These are phyloP conservation scores for Leistus spinibarbis DNA, from an alignment of 2,888 invertebrate genomes.

Conservation along the genomic window DNA sequence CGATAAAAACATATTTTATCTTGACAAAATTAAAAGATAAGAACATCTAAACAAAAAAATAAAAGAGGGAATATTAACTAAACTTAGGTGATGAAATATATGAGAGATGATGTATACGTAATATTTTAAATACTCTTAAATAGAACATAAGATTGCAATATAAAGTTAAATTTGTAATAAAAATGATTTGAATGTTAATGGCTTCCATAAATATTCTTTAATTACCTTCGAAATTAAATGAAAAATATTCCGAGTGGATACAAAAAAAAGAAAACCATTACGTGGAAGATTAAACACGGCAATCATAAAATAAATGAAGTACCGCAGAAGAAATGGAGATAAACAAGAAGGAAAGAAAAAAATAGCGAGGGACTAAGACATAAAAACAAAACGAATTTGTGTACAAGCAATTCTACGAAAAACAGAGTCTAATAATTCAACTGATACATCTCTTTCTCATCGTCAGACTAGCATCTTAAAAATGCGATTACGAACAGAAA, in stretches of 20 bases:
- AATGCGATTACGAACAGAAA: not conserved
- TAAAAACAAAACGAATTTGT: not conserved
- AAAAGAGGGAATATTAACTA: no score
- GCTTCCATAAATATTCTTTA: not conserved
- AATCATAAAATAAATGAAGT: not conserved
- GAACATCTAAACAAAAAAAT: no score
- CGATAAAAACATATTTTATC: no score
- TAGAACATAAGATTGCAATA: no score
- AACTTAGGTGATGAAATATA: no score
- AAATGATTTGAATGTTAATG: not conserved
- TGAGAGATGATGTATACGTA: no score
- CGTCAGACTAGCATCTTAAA: not conserved
- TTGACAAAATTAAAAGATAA: no score
- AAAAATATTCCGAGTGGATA: not conserved
- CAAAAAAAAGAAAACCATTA: not conserved
- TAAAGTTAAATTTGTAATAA: not conserved
- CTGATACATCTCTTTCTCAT: not conserved
- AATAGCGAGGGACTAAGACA: not conserved
- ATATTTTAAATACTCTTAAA: no score
- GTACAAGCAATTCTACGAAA: not conserved
- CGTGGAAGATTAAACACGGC: not conserved
- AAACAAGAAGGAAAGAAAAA: not conserved
- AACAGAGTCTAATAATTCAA: not conserved
- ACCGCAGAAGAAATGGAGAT: not conserved
- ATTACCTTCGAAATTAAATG: not conserved